Evolutionary conservation across 1,140 invertebrate species (phyloP).

Genomic region (Eupristina koningsbergeri): DNA sequence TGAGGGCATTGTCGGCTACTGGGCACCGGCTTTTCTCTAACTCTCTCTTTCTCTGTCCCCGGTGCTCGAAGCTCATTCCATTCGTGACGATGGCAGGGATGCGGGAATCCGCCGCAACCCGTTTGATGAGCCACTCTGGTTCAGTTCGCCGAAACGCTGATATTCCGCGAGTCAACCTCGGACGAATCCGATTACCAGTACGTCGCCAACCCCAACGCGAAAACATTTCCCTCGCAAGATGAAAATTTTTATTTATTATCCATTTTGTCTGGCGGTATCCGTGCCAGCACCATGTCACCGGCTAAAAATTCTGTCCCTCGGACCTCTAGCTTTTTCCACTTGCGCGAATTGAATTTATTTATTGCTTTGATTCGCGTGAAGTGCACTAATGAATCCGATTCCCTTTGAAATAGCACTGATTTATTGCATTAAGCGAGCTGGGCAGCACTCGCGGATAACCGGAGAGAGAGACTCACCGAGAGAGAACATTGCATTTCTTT

Average conservation of each 20-base stretch:
- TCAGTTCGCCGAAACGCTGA: neutral
- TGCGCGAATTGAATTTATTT: neutral
- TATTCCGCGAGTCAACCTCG: neutral
- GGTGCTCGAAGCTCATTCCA: neutral
- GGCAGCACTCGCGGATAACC: too few relatives aligned
- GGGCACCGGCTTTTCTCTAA: too few relatives aligned
- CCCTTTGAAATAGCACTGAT: neutral
- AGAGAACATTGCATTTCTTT: too few relatives aligned
- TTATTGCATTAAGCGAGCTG: neutral
- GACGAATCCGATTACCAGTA: too few relatives aligned
- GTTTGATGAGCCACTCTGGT: constrained; percentile 17
- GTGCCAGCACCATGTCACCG: neutral
- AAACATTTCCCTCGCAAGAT: neutral
- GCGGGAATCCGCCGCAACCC: constrained; percentile 8
- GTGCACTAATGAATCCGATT: neutral
- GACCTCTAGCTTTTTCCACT: neutral
- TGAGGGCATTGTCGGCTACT: constrained; percentile 59
- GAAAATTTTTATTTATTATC: neutral
- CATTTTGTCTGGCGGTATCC: neutral
- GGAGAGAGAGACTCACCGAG: too few relatives aligned
- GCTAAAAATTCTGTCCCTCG: neutral
- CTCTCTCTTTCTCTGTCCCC: too few relatives aligned
- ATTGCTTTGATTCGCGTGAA: neutral
- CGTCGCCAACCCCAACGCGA: neutral
- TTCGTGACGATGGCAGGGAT: neutral